Evolutionary conservation across 2,113 vertebrate species (phyloP).

Genomic region (Pionites leucogaster): DNA sequence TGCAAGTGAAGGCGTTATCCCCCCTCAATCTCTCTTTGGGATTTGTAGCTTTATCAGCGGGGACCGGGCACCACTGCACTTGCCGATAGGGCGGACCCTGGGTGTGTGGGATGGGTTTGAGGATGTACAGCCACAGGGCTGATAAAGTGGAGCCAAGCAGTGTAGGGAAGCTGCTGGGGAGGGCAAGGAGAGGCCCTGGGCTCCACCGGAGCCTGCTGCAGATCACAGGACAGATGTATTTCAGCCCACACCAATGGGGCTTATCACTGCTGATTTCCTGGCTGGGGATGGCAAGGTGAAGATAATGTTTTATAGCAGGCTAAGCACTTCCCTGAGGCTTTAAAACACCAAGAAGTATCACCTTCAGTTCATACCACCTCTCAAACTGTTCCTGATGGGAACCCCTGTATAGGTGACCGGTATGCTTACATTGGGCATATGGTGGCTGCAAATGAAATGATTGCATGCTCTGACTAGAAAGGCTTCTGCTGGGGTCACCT

Average conservation of each 20-base stretch:
- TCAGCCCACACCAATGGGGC: not conserved
- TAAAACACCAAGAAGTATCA: not conserved
- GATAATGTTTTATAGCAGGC: not conserved
- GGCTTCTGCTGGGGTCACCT: not conserved
- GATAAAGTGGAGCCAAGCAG: not conserved
- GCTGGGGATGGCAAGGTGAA: not conserved
- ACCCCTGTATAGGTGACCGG: not conserved
- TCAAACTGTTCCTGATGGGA: not conserved
- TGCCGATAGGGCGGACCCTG: not conserved
- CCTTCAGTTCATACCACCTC: not conserved
- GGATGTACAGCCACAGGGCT: not conserved
- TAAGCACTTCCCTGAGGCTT: not conserved
- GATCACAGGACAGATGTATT: not conserved
- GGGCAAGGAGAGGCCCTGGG: not conserved
- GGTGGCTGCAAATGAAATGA: not conserved
- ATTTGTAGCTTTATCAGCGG: not conserved
- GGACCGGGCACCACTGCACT: not conserved
- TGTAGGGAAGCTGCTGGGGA: not conserved
- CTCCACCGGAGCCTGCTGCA: not conserved
- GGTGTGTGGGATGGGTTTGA: not conserved
- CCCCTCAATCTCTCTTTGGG: not conserved
- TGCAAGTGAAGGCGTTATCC: not conserved
- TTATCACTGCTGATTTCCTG: fast-evolving
- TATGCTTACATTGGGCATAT: fast-evolving
- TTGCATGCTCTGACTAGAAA: not conserved